These are phyloP conservation scores for Lateolabrax maculatus DNA, from an alignment of 2,797 vertebrate species.

Conservation along the genomic window DNA sequence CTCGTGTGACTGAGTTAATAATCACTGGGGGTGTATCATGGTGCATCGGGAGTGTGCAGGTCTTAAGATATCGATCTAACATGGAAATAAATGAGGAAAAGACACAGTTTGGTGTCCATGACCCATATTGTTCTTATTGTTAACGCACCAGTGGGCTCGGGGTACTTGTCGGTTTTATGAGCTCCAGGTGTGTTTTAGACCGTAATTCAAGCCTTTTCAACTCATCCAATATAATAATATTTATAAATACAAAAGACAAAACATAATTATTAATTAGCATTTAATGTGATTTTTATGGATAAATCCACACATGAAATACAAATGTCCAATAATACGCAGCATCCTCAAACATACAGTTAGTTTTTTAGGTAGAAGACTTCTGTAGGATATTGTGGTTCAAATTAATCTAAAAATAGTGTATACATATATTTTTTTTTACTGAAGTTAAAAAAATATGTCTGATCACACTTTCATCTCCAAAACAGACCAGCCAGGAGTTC, in stretches of 20 bases:
- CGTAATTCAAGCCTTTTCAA: not conserved
- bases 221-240: not conserved
- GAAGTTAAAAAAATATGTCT: conserved; percentile 15
- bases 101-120: conserved; percentile 65
- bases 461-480: not conserved
- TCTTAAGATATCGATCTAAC: conserved; percentile 84
- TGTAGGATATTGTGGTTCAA: not conserved
- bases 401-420: not conserved
- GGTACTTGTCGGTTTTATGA: conserved; percentile 66
- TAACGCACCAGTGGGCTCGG: conserved; percentile 44
- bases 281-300: not conserved
- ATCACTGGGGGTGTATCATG: conserved; percentile 75
- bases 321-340: conserved; percentile 18
- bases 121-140: conserved; percentile 69
- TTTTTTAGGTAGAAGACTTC: not conserved
- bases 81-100: conserved; percentile 82
- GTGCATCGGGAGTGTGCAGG: conserved; percentile 68
- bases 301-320: conserved; percentile 15
- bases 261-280: conserved; percentile 9
- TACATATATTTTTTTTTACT: not conserved
- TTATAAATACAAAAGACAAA: conserved; percentile 4
- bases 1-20: conserved; percentile 85
- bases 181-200: conserved; percentile 49
- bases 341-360: not conserved
- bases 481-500: conserved; percentile 2